A percentile compares a stretch with the other conserved stretches of the same genome.
Conservation (phyloP, 2,888 invertebrate species). For the Eupithecia subumbrata region DNA sequence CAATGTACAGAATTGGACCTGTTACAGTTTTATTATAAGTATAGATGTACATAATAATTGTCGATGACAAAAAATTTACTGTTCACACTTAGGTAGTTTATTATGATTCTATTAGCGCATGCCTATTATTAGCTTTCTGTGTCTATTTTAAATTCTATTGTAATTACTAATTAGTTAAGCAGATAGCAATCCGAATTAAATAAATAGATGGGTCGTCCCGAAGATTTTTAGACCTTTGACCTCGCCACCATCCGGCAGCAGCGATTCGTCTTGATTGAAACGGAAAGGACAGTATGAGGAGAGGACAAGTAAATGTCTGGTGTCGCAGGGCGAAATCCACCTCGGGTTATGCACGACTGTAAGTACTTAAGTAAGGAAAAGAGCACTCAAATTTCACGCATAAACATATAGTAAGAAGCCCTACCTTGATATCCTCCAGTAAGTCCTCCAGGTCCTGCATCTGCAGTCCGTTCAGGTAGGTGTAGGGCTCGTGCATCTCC, state of each 20-base stretch:
- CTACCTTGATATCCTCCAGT: slow-evolving; percentile 95
- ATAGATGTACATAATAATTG: too few relatives aligned
- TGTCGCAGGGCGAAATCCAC: not conserved
- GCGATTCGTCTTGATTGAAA: not conserved
- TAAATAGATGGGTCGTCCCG: not conserved
- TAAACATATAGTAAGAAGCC: not conserved
- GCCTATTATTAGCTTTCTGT: too few relatives aligned
- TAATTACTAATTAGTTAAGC: too few relatives aligned
- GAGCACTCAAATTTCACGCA: not conserved
- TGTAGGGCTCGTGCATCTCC: slow-evolving; percentile 99
- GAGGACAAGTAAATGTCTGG: not conserved
- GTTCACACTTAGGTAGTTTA: too few relatives aligned
- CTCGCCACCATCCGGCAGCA: not conserved
- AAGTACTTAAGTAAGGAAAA: not conserved
- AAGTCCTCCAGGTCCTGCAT: slow-evolving; percentile 97
- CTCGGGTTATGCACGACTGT: not conserved
- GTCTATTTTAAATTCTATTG: too few relatives aligned
- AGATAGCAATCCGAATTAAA: too few relatives aligned
- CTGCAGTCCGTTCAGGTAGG: slow-evolving; percentile 95
- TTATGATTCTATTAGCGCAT: too few relatives aligned
- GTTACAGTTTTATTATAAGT: too few relatives aligned
- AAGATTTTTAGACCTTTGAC: not conserved
- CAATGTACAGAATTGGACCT: too few relatives aligned
- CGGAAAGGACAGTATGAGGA: not conserved
- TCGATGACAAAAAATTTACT: too few relatives aligned